phyloP scores from a whole-genome alignment of 1,140 invertebrate genomes.

The Dendrolimus kikuchii region DNA sequence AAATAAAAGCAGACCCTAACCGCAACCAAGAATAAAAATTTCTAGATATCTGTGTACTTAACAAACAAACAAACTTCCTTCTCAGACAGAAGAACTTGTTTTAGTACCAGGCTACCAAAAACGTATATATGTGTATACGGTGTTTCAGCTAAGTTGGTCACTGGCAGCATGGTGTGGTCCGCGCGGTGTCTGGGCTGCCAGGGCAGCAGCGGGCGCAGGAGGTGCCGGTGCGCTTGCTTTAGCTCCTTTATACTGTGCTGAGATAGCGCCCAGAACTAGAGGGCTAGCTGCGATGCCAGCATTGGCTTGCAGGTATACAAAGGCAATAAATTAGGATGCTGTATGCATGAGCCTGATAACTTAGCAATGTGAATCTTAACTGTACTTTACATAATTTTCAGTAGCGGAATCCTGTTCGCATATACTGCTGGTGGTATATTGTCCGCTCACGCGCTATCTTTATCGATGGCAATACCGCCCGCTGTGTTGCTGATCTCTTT shows the following conservation, averaged over 20 bases:
- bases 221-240: conserved; percentile 49
- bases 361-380: background rate
- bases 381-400: conserved; percentile 23
- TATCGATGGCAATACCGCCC: conserved; percentile 51
- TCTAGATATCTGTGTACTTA: no score
- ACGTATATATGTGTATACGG: background rate
- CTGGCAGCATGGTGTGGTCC: conserved; percentile 57
- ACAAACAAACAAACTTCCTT: no score
- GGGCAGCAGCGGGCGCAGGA: conserved; percentile 51
- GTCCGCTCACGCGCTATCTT: conserved; percentile 48
- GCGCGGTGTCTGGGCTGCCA: conserved; percentile 51
- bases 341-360: no score
- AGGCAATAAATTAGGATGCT: no score
- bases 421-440: conserved; percentile 48
- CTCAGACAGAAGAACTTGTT: no score
- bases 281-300: conserved; percentile 57
- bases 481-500: conserved; percentile 43
- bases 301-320: conserved; percentile 45
- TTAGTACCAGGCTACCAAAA: background rate
- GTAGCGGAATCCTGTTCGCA: conserved; percentile 57
- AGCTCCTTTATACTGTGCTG: conserved; percentile 54
- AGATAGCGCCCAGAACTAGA: conserved; percentile 50
- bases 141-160: conserved; percentile 48
- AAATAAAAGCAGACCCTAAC: no score
- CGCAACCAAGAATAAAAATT: no score